These are phyloP conservation scores for Rana temporaria DNA, from an alignment of 2,113 vertebrate genomes.

Conservation along the genomic window DNA sequence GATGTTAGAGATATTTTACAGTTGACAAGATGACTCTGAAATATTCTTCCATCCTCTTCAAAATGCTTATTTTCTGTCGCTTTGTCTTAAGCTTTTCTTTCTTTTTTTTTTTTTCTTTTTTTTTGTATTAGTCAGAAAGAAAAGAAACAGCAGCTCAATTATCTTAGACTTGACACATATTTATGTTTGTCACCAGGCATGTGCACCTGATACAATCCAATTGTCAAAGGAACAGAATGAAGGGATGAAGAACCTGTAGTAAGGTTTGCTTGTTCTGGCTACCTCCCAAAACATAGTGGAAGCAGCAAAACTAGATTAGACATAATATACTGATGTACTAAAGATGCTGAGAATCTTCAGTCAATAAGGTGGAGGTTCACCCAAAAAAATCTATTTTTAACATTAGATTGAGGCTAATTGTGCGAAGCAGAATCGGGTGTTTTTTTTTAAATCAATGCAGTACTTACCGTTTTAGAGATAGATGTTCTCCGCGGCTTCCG, in stretches of 20 bases:
- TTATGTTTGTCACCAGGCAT: conserved; percentile 15
- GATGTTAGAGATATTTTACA: not conserved
- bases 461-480: no score
- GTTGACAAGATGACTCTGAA: conserved; percentile 7
- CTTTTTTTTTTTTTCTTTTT: not conserved
- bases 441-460: no score
- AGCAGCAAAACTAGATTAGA: not conserved
- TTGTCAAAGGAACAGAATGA: conserved; percentile 18
- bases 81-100: conserved; percentile 1
- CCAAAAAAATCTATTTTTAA: no score
- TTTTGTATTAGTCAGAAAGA: not conserved
- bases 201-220: conserved; percentile 32
- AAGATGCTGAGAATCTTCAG: no score
- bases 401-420: no score
- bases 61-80: conserved; percentile 8
- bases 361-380: no score
- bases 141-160: conserved; percentile 5
- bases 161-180: conserved; percentile 12
- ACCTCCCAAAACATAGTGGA: not conserved
- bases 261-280: not conserved
- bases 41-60: not conserved
- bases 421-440: no score
- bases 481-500: no score
- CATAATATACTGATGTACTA: no score
- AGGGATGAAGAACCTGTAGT: not conserved